Conservation (phyloP, 2,113 vertebrate genomes). For the Edolisoma coerulescens region DNA sequence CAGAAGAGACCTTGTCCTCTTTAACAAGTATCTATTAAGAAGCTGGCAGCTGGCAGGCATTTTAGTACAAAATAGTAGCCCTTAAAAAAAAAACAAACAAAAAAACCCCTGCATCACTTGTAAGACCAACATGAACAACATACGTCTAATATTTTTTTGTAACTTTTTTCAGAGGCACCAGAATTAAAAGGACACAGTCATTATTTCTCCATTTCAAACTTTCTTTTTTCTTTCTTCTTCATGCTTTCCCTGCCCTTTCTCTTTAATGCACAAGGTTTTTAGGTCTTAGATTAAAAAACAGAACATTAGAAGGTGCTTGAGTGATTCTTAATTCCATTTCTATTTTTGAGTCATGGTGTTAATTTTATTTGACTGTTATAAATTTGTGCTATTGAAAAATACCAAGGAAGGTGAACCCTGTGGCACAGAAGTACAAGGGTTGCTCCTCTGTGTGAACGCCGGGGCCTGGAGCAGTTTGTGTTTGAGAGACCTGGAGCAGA, state of each 20-base stretch:
- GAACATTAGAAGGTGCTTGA: not conserved
- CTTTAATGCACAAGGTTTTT: not conserved
- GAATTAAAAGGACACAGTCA: not conserved
- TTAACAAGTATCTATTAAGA: not conserved
- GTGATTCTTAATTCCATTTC: not conserved
- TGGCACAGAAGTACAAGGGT: not conserved
- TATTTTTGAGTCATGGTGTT: not conserved
- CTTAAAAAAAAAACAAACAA: not conserved
- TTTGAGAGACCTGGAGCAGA: not conserved
- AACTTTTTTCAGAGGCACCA: not conserved
- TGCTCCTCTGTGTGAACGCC: accelerated
- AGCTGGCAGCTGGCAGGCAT: not conserved
- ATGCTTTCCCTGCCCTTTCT: not conserved
- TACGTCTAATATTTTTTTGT: not conserved
- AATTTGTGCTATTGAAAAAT: not conserved
- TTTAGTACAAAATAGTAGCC: not conserved
- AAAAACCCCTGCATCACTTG: not conserved
- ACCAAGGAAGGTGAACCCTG: not conserved
- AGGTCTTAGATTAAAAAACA: not conserved
- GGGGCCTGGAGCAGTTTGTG: not conserved
- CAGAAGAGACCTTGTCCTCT: not conserved
- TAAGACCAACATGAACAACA: not conserved
- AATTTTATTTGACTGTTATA: not conserved
- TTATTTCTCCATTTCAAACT: not conserved
- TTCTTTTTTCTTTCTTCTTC: not conserved